phyloP scores from a whole-genome alignment of 2,797 vertebrate genomes.

The Capromys pilorides region DNA sequence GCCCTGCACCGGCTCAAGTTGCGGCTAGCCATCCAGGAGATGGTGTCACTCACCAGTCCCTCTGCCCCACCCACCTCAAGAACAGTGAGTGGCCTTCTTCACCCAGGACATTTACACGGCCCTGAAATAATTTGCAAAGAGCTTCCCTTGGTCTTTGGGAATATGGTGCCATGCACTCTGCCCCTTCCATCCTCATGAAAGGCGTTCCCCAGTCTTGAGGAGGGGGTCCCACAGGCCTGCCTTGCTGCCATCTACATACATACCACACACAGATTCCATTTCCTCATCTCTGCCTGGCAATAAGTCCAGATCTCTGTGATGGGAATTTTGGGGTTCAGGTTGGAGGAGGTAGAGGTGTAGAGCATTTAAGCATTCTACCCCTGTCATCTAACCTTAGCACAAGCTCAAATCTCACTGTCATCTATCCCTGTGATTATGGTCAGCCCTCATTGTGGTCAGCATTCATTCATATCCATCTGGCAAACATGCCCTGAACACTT shows the following conservation, averaged over 20 bases:
- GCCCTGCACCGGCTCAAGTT: constrained; percentile 96
- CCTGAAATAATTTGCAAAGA: not conserved
- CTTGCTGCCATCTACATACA: not conserved
- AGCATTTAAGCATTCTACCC: not conserved
- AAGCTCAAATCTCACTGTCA: not conserved
- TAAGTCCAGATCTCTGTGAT: not conserved
- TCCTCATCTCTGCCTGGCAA: not conserved
- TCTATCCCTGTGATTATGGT: not conserved
- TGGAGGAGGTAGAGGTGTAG: not conserved
- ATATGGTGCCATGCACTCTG: not conserved
- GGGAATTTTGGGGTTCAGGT: not conserved
- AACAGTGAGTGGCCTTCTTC: constrained; percentile 87
- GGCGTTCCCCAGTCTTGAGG: not conserved
- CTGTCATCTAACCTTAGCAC: not conserved
- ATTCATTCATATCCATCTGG: not conserved
- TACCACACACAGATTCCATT: not conserved
- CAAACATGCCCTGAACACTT: not conserved
- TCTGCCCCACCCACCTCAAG: constrained; percentile 95
- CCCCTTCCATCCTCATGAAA: not conserved
- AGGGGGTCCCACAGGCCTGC: not conserved
- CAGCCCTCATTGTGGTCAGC: not conserved
- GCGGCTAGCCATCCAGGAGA: constrained; percentile 96
- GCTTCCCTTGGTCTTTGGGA: not conserved
- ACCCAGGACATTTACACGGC: not conserved
- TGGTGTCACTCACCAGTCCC: constrained; percentile 98